Evolutionary conservation across 2,888 invertebrate species (phyloP).

Genomic region (Cheilosia pagana): DNA sequence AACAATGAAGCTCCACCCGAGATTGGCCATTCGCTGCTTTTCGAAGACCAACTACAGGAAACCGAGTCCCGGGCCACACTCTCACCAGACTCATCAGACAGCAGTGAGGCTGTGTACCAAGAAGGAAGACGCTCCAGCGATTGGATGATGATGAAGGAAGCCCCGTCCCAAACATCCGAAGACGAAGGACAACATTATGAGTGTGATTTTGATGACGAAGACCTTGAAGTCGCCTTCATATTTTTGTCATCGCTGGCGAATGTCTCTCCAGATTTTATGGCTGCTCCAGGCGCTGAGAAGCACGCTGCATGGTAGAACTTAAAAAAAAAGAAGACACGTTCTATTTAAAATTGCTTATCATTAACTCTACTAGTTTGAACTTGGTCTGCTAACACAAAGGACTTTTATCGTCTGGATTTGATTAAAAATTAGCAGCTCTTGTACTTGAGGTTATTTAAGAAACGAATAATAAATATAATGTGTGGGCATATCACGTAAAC

Average conservation of each 20-base stretch:
- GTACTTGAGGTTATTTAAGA: too few species aligned
- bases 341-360: neutral
- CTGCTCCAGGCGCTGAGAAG: slow-evolving; percentile 27
- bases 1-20: slow-evolving; percentile 72
- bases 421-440: neutral
- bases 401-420: slow-evolving; percentile 48
- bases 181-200: neutral
- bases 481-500: too few species aligned
- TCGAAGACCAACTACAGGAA: neutral
- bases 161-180: neutral
- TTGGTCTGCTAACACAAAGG: slow-evolving; percentile 32
- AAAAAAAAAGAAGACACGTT: neutral
- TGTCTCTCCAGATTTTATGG: neutral
- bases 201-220: slow-evolving; percentile 4
- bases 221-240: slow-evolving; percentile 10
- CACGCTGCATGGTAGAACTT: neutral
- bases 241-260: slow-evolving; percentile 4
- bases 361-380: neutral
- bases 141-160: slow-evolving; percentile 27
- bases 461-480: neutral
- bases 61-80: slow-evolving; percentile 23
- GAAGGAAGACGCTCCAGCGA: slow-evolving; percentile 19
- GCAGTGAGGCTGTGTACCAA: slow-evolving; percentile 39
- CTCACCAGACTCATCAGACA: slow-evolving; percentile 73
- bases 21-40: slow-evolving; percentile 35